phyloP scores from a whole-genome alignment of 35 echinoderm and acorn worm species.

The Diadema setosum region DNA sequence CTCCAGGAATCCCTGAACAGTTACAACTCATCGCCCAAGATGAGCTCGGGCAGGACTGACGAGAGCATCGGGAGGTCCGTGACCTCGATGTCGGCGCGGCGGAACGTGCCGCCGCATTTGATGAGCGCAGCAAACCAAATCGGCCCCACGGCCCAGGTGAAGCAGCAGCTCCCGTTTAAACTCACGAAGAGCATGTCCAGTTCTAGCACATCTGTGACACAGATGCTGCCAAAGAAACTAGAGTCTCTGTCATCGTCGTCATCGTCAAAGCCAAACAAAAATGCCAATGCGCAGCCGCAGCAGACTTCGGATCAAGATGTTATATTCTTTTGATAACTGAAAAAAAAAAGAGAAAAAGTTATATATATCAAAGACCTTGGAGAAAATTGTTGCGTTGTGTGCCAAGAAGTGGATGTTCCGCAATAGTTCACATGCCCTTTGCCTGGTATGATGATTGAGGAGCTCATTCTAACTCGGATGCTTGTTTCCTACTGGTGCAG shows the following conservation, averaged over 20 bases:
- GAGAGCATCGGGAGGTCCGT: not conserved
- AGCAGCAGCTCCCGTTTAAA: slow-evolving; percentile 70
- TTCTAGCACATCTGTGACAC: slow-evolving; percentile 27
- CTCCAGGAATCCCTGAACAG: not conserved
- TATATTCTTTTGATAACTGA: slow-evolving; percentile 7
- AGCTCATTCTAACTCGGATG: too few species aligned
- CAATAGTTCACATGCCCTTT: too few species aligned
- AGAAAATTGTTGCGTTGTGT: too few species aligned
- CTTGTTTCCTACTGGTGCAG: too few species aligned
- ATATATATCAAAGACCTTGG: too few species aligned
- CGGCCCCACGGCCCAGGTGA: slow-evolving; percentile 8
- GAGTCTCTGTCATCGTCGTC: slow-evolving; percentile 11
- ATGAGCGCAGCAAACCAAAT: slow-evolving; percentile 78
- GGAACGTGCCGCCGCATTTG: slow-evolving; percentile 61
- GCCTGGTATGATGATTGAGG: too few species aligned
- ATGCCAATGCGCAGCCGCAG: not conserved
- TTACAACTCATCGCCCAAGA: slow-evolving; percentile 34
- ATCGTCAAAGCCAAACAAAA: slow-evolving; percentile 25
- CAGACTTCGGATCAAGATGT: not conserved
- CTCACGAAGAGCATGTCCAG: slow-evolving; percentile 34
- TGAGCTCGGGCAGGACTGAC: slow-evolving; percentile 16
- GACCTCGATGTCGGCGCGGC: not conserved
- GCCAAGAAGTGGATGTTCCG: too few species aligned
- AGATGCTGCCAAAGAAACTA: slow-evolving; percentile 77
- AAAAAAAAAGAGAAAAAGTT: too few species aligned